These are phyloP conservation scores for Drosophila persimilis DNA, from an alignment of 1,140 invertebrate species.

Conservation along the genomic window DNA sequence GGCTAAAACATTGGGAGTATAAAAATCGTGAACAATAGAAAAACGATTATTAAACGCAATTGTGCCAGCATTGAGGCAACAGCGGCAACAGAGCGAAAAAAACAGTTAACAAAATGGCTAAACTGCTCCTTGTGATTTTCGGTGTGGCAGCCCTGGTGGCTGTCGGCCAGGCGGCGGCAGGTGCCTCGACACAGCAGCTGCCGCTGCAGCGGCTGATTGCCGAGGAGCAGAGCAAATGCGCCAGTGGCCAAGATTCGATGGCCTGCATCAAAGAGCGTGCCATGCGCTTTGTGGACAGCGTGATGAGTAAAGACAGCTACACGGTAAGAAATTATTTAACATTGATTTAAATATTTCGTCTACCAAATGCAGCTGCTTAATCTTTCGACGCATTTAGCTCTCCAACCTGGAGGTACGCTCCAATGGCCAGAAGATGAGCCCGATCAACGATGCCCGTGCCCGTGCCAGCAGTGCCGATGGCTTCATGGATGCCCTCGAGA, in stretches of 20 bases:
- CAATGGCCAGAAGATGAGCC: slow-evolving; percentile 84
- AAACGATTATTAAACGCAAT: slow-evolving; percentile 83
- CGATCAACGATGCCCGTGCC: slow-evolving; percentile 85
- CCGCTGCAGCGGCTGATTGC: slow-evolving; percentile 88
- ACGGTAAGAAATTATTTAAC: slow-evolving; percentile 84
- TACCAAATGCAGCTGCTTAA: too few relatives aligned
- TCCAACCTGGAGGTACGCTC: slow-evolving; percentile 88
- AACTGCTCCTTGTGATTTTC: slow-evolving; percentile 68
- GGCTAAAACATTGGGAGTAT: slow-evolving; percentile 77
- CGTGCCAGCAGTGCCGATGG: slow-evolving; percentile 50
- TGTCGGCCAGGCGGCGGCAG: slow-evolving; percentile 36
- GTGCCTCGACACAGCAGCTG: slow-evolving; percentile 85
- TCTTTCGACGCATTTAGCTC: slow-evolving; percentile 32
- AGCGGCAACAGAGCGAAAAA: slow-evolving; percentile 29
- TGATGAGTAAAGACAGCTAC: slow-evolving; percentile 90
- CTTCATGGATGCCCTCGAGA: slow-evolving; percentile 87
- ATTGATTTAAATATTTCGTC: neutral
- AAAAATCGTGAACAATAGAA: slow-evolving; percentile 83
- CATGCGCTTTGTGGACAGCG: slow-evolving; percentile 89
- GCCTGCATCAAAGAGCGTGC: slow-evolving; percentile 92
- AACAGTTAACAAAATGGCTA: slow-evolving; percentile 59
- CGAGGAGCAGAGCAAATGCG: slow-evolving; percentile 88
- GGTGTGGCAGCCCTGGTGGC: slow-evolving; percentile 57
- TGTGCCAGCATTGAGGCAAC: slow-evolving; percentile 77
- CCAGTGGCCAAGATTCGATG: slow-evolving; percentile 89